phyloP scores from a whole-genome alignment of 2,113 vertebrate species.

The Eurystomus gularis region DNA sequence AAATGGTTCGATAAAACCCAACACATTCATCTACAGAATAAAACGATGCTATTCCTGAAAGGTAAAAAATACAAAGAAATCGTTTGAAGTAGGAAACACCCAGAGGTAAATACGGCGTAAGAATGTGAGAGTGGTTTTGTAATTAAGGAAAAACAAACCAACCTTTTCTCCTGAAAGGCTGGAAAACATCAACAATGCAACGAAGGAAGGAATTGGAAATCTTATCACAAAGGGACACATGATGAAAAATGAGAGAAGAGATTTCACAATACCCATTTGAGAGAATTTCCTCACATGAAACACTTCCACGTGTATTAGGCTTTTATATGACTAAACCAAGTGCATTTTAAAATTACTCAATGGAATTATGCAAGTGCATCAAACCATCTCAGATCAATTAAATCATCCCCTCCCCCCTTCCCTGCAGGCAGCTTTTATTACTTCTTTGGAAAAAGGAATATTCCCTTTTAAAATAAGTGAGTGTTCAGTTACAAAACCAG shows the following conservation, averaged over 20 bases:
- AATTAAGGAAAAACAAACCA: neutral
- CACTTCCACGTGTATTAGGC: rapidly evolving
- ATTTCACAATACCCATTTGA: neutral
- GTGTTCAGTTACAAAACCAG: neutral
- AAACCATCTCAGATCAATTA: neutral
- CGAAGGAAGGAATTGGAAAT: neutral
- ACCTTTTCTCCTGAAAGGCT: neutral
- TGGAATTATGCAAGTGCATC: neutral
- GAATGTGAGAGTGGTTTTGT: neutral
- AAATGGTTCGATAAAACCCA: neutral
- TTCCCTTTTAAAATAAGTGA: neutral
- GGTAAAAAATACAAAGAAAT: too few species aligned
- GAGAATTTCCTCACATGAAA: neutral
- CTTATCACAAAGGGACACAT: neutral
- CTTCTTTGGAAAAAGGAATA: neutral
- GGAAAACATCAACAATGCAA: neutral
- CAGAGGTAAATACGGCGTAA: neutral
- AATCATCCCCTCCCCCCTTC: neutral
- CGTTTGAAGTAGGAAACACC: neutral
- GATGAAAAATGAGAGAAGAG: neutral
- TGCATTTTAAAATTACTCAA: neutral
- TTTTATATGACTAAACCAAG: neutral
- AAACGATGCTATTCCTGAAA: neutral
- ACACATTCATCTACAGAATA: neutral
- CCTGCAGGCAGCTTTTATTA: neutral